A percentile compares a stretch with the other conserved stretches of the same genome.
These are phyloP conservation scores for Galeopsomyia nigrocyanea DNA, from an alignment of 2,888 invertebrate genomes.

Conservation along the genomic window DNA sequence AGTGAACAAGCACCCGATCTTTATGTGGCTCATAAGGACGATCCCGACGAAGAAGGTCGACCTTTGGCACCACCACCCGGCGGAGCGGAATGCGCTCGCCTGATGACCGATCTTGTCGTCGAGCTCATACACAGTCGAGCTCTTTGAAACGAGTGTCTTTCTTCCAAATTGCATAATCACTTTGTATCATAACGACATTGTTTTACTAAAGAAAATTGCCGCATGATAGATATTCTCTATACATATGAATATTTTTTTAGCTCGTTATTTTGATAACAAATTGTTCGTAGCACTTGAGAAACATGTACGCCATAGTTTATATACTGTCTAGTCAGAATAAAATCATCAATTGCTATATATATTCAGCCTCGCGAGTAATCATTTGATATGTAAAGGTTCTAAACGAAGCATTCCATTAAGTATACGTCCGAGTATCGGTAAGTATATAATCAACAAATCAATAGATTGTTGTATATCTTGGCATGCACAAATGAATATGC, in stretches of 20 bases:
- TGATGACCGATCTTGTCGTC: conserved; percentile 78
- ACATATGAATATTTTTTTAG: no score
- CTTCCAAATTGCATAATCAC: neutral
- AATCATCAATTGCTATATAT: no score
- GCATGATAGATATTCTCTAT: neutral
- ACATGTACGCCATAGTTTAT: no score
- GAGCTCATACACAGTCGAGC: conserved; percentile 77
- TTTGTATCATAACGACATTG: neutral
- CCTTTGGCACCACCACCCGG: conserved; percentile 71
- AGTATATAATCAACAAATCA: no score
- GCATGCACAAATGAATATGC: conserved; percentile 23
- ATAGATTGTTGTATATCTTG: no score
- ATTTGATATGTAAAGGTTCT: no score
- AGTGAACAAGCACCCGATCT: conserved; percentile 81
- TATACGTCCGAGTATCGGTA: no score
- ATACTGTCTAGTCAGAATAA: no score
- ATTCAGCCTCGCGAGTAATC: no score
- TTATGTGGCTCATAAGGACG: conserved; percentile 69
- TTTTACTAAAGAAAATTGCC: neutral
- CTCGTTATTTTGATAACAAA: no score
- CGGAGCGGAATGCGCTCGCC: conserved; percentile 73
- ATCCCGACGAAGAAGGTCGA: conserved; percentile 63
- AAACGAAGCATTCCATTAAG: no score
- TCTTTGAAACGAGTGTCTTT: conserved; percentile 64
- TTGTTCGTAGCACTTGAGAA: no score